Conservation (phyloP, 2,797 vertebrate species). For the Merluccius polli region DNA sequence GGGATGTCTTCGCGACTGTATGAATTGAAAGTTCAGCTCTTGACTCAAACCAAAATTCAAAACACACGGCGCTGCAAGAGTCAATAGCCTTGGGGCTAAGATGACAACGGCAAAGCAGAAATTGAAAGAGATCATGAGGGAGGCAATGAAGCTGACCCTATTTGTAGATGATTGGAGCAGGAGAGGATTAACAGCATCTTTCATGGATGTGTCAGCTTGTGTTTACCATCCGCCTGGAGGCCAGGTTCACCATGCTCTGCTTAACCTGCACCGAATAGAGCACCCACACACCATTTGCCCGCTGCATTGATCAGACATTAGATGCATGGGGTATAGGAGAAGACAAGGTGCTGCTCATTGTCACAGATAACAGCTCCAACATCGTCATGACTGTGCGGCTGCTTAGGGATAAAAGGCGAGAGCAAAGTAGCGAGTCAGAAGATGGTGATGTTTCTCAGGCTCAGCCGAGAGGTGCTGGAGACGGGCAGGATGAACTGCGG, state of each 20-base stretch:
- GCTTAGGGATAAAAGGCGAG: slow-evolving; percentile 20
- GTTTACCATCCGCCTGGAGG: slow-evolving; percentile 26
- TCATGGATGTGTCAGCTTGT: slow-evolving; percentile 29
- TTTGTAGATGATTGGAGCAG: slow-evolving; percentile 34
- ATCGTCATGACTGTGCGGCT: slow-evolving; percentile 27
- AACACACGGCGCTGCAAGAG: slow-evolving; percentile 3
- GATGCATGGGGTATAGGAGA: slow-evolving; percentile 23
- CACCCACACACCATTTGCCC: slow-evolving; percentile 30
- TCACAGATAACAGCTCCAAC: slow-evolving; percentile 27
- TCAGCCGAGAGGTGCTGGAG: neutral
- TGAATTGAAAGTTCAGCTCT: slow-evolving; percentile 3
- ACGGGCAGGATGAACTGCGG: slow-evolving; percentile 11
- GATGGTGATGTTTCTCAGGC: neutral
- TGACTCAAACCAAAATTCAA: slow-evolving; percentile 18
- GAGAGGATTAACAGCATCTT: slow-evolving; percentile 28
- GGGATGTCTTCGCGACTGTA: slow-evolving; percentile 11
- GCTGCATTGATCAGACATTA: slow-evolving; percentile 31
- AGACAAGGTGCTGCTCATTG: slow-evolving; percentile 30
- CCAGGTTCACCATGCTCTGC: slow-evolving; percentile 29
- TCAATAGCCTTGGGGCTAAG: slow-evolving; percentile 5
- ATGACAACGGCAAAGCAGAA: slow-evolving; percentile 7
- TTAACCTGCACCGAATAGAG: slow-evolving; percentile 24
- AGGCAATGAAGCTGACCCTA: slow-evolving; percentile 17
- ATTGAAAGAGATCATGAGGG: slow-evolving; percentile 13
- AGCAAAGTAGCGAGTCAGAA: slow-evolving; percentile 9